A percentile compares a stretch with the other conserved stretches of the same genome.
Conservation (phyloP, 2,888 invertebrate species). For the Zaprionus lineosus region DNA sequence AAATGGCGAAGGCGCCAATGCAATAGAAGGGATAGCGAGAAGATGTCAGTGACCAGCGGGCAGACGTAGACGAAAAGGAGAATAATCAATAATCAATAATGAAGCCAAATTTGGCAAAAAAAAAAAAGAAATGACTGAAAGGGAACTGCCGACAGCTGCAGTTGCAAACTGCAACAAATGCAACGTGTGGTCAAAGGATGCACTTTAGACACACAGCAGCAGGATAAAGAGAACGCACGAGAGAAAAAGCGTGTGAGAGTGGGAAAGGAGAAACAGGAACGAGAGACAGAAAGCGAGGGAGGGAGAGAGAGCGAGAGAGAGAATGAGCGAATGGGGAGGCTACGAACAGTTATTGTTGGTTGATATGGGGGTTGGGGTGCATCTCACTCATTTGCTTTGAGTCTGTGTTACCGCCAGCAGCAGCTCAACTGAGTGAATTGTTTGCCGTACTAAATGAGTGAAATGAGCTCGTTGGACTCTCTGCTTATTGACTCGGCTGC, state of each 20-base stretch:
- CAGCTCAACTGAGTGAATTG: conserved; percentile 48
- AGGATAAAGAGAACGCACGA: conserved; percentile 22
- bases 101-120: conserved; percentile 53
- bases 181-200: conserved; percentile 60
- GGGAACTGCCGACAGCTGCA: conserved; percentile 49
- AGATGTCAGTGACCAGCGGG: conserved; percentile 4
- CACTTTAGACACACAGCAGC: conserved; percentile 41
- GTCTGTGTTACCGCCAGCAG: conserved; percentile 44
- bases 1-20: conserved; percentile 14
- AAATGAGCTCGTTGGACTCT: conserved; percentile 21
- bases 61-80: conserved; percentile 13
- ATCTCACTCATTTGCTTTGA: conserved; percentile 42
- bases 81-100: conserved; percentile 75
- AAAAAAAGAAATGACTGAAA: conserved; percentile 7
- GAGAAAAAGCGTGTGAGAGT: no score
- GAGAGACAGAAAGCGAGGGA: conserved; percentile 16
- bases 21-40: conserved; percentile 1
- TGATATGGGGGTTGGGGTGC: conserved; percentile 60
- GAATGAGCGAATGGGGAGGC: conserved; percentile 45
- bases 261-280: no score
- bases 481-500: conserved; percentile 16
- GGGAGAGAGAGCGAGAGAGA: conserved; percentile 14
- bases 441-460: conserved; percentile 36
- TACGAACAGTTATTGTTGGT: conserved; percentile 38
- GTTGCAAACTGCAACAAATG: conserved; percentile 58